Base-by-base conservation (phyloP, 2,888 invertebrate genomes). In the Tenthredo notha region DNA sequence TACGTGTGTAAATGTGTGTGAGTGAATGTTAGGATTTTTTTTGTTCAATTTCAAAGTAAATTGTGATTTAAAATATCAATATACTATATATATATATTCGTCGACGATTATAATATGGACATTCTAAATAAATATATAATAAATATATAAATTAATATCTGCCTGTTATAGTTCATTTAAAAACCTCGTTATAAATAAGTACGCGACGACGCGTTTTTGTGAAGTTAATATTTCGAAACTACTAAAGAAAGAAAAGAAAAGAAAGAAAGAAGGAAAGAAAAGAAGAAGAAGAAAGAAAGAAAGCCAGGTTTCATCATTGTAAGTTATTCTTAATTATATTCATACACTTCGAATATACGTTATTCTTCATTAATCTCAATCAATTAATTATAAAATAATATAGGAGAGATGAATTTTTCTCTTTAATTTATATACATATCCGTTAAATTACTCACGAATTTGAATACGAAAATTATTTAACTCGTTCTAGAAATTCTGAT, bases 11-110 rank as follows among this genome's bases (percentile, higher is more conserved):
- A 37, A 29, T 40, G 72, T 72, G 70, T 18, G 43, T 72, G 72
- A 72, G 72, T 72, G 72, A 72, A n/a, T n/a, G n/a, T 40, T 40
- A 72, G 72, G 72, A 72, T 72, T 72, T 72, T 72, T n/a, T n/a
- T n/a, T n/a, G n/a, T n/a, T 72, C 43, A 72, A 72, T 72, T 72
- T 21, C 10, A 72, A 72, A 72, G n/a, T 72, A 72, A 21, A 72
- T 72, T 67, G 29, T 33, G 67, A 67, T 67, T 67, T 67, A 61
- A 25, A 61, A 25, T 61, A 67, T 15, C 33, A 4, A 29, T 65
- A 65, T 43, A 65, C 2, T 5, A 67, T 29, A 67, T 61, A 61
- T 61, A 25, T 61, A 61, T 33, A 33, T 33, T 25, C 25, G 1
- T 21, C 65, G 29, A 50, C 18, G 18, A 50, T 50, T 50, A 50